Base-by-base conservation (phyloP, 2,888 invertebrate genomes). In the Lysandra coridon region DNA sequence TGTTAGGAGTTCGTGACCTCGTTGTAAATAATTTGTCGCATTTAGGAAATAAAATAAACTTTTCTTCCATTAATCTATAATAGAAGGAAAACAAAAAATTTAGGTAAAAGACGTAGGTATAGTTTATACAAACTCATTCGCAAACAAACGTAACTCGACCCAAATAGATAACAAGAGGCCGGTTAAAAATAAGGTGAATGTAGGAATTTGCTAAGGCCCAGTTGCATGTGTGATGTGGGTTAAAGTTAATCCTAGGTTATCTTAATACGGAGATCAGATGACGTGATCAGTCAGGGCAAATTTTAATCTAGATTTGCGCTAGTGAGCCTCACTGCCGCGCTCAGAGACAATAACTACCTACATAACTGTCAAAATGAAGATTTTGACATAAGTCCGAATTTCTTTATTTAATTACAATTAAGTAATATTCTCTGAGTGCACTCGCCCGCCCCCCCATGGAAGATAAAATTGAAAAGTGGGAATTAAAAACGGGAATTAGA, bases 121-220 rank as follows among this genome's bases (percentile, higher is more conserved):
- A 37, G 4, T 69, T 33, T 2, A 69, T 33, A 37, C 33, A 69
- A 7, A 69, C 69, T 23, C 10, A 49, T 76, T 76, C 12, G 76
- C 76, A 57, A 53, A 33, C n/a, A 53, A 57, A 23, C 30, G 75
- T 23, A 75, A 37, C 12, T 76, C 30, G 76, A 57, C 44, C 33
- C 53, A 76, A 23, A 76, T 57, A 76, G 69, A 69, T 69, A 69
- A 12, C 33, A 69, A 33, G 74, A 23, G 40, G 75, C 75, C 23
- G 75, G 49, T 44, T 49, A 44, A 33, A 53, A 77, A 37, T 77
- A 17, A 12, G 10, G 14, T 23, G 62, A n/a, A 10, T 62, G 62
- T 23, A 62, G 62, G 23, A 62, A 17, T 57, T 49, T 57, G 57
- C 57, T 57, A 17, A 57, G 17, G 17, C 57, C 57, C 14, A 17